Evolutionary conservation across 2,113 vertebrate species (phyloP).

Genomic region (Sander lucioperca): DNA sequence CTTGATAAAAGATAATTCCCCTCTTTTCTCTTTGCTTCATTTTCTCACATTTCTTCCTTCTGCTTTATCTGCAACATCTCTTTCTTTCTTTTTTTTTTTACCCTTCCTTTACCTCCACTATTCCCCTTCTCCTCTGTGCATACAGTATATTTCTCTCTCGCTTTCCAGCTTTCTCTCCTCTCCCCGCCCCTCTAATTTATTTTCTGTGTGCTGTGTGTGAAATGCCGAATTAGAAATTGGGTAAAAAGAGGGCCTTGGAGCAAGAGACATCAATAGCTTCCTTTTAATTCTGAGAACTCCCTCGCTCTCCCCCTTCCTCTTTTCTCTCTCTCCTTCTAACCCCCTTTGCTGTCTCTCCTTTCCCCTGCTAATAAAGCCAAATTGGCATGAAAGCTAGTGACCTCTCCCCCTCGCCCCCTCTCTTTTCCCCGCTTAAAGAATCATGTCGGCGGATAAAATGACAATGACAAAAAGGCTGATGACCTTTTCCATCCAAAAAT

Average conservation of each 20-base stretch:
- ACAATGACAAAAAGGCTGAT: constrained; percentile 56
- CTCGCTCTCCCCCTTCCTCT: constrained; percentile 31
- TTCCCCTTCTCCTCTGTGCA: constrained; percentile 22
- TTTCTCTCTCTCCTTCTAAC: constrained; percentile 31
- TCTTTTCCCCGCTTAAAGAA: constrained; percentile 55
- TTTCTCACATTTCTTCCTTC: constrained; percentile 17
- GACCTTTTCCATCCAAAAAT: constrained; percentile 52
- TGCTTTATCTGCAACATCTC: constrained; percentile 43
- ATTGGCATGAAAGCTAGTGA: constrained; percentile 78
- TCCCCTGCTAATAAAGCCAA: constrained; percentile 73
- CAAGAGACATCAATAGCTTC: constrained; percentile 77
- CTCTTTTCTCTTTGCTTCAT: constrained; percentile 40
- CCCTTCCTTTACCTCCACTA: constrained; percentile 7
- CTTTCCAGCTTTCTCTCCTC: constrained; percentile 28
- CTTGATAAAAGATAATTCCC: constrained; percentile 70
- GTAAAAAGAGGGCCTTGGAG: constrained; percentile 68
- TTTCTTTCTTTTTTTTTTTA: too few relatives aligned
- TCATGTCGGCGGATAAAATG: constrained; percentile 41
- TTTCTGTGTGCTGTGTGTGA: constrained; percentile 75
- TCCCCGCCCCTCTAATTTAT: constrained; percentile 64
- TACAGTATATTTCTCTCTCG: constrained; percentile 37
- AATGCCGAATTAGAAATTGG: constrained; percentile 75
- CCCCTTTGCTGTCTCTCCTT: constrained; percentile 34
- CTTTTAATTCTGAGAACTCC: constrained; percentile 77
- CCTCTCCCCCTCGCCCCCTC: constrained; percentile 57